Base-by-base conservation (phyloP, 2,888 invertebrate species). In the Amblyteles armatorius region DNA sequence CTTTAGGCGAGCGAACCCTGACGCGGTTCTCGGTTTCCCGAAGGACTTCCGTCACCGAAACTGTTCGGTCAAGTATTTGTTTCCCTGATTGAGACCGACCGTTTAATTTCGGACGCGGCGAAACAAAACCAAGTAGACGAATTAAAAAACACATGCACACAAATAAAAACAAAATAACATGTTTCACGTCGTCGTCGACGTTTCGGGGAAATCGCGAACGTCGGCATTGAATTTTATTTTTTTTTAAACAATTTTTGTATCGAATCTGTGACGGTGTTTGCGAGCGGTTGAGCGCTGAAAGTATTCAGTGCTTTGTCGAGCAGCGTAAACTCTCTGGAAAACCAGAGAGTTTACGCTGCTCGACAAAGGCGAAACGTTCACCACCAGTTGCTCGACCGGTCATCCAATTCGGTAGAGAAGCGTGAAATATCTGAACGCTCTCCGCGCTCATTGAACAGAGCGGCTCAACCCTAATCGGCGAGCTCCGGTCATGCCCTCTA, bases 381-480 rank as follows among this genome's bases (percentile, higher is more conserved):
- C 87, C 86, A 78, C 84, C 77, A 87, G 88, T 86, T 87, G 86
- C 86, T 72, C 86, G 83, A 88, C 87, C 88, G 86, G 87, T 87
- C 88, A 88, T 89, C 86, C 85, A 86, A 87, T 85, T 85, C 86
- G 83, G 82, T 83, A 79, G 67, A 50, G 68, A 74, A 81, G 83
- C 69, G 83, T 87, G 80, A 84, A 89, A 84, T 85, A 87, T 84
- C 80, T 77, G 85, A 67, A 48, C 44, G 73, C 83, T 82, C 85
- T 87, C 73, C 26, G 26, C n/a, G 48, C 60, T 63, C 26, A 50
- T 33, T 19, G n/a, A 67, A 52, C 50, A 4, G 16, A 16, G 48
- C 29, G 22, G 50, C 44, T 22, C 29, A 71, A 13, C 26, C 67
- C 60, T 69, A 57, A 69, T 55, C 44, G 48, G 48, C 48, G 33